Percentiles rank a stretch among this genome's conserved stretches.
Evolutionary conservation across 2,797 vertebrate genomes (phyloP).

Genomic region (Columba guinea): DNA sequence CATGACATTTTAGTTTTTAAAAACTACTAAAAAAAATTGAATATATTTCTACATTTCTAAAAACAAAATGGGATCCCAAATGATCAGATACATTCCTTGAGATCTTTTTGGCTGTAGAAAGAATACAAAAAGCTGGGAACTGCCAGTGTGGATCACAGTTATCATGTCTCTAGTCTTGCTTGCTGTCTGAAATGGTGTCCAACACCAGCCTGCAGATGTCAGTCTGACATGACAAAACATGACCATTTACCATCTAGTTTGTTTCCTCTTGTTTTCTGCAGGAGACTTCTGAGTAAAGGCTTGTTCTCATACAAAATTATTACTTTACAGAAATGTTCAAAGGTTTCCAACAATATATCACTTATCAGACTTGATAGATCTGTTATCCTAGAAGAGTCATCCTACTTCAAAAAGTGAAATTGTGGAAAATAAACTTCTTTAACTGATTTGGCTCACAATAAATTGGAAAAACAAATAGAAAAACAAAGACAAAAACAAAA

Average conservation of each 20-base stretch:
- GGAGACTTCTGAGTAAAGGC: not conserved
- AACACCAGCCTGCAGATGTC: not conserved
- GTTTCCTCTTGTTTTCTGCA: not conserved
- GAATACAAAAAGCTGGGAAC: not conserved
- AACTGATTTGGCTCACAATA: not conserved
- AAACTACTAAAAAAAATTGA: not conserved
- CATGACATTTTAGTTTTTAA: conserved; percentile 1
- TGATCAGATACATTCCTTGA: not conserved
- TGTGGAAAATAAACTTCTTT: not conserved
- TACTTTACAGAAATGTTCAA: not conserved
- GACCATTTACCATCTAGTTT: not conserved
- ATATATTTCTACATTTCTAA: conserved; percentile 8
- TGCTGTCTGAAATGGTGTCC: not conserved
- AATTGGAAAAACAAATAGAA: not conserved
- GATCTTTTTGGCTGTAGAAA: not conserved
- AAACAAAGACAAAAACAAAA: too few relatives aligned
- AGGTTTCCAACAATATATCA: not conserved
- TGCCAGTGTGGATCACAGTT: not conserved
- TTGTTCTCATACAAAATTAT: not conserved
- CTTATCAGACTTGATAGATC: not conserved
- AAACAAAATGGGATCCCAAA: not conserved
- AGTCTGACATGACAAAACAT: not conserved
- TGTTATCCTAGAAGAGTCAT: not conserved
- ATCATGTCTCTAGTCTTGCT: not conserved
- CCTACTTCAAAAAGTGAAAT: not conserved